Conservation (phyloP, 2,797 vertebrate genomes). For the Limnodromus scolopaceus region DNA sequence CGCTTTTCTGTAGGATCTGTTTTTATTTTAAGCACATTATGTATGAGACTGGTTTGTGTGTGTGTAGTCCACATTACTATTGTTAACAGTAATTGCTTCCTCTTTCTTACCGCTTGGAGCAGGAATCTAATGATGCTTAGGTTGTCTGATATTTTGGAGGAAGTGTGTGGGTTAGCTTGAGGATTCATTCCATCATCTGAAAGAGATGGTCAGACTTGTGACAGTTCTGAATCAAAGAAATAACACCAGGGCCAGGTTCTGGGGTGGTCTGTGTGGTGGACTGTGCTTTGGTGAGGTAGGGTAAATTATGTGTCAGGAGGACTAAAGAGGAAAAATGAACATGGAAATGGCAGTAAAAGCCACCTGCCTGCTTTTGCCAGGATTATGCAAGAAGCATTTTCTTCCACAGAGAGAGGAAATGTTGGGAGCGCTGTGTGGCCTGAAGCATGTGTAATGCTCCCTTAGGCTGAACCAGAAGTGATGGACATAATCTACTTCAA, state of each 20-base stretch:
- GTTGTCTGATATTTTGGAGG: background rate
- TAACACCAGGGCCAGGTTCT: too few relatives aligned
- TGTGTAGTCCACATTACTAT: background rate
- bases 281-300: background rate
- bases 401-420: background rate
- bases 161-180: background rate
- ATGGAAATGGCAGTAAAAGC: background rate
- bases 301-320: background rate
- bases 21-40: background rate
- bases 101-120: background rate
- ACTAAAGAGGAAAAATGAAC: background rate
- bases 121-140: background rate
- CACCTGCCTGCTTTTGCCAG: background rate
- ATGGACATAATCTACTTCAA: background rate
- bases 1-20: background rate
- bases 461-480: background rate
- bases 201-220: background rate
- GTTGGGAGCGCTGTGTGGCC: background rate
- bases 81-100: background rate
- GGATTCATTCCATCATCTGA: background rate
- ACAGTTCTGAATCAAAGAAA: background rate
- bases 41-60: background rate
- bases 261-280: fast-evolving
- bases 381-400: background rate
- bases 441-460: fast-evolving